Base-by-base conservation (phyloP, 2,113 vertebrate genomes). In the Rhabdomys dilectus region DNA sequence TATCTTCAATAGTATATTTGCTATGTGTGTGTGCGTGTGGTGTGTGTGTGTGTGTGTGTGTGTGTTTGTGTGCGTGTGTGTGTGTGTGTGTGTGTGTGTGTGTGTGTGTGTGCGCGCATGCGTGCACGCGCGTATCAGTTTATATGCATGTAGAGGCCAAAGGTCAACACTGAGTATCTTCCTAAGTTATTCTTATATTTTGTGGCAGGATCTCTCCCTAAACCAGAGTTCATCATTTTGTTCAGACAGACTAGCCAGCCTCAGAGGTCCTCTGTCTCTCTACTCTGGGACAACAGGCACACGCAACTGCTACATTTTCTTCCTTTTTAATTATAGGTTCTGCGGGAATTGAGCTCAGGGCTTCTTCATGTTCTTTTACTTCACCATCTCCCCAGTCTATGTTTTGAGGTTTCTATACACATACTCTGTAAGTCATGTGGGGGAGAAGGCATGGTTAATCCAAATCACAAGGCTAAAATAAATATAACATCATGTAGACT, bases 1-100 rank as follows among this genome's bases (percentile, higher is more conserved):
- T 64, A 70, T 82, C 62, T 96, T 51, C 66, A 75, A 96, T 19
- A 11, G 21, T 17, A 4, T 31, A 42, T 91, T 88, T 96, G 29
- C 45, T 58, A 87, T 0, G 72, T 51, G 70, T 82, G 39, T 39
- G 42, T 2, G 64, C 2, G 53, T 16, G 8, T 56, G n/a, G 10
- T 81, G 34, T 77, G 75, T 77, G 78, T 21, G 19, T 3, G 77
- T 11, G 17, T 60, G 6, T 29, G 22, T 62, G 24, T 26, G 10
- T 0, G 72, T 51, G 70, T 82, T 36, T 39, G 42, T 2, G 64
- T 3, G 53, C 12, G 8, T 56, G 89, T 0, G 72, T 51, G 70
- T 82, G 39, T 39, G 42, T 2, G 64, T 3, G 53, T 16, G 8
- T 56, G 10, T 81, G 34, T 77, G 75, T 77, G 78, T 21, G 19